Percentiles rank a stretch among this genome's conserved stretches.
These are phyloP conservation scores for Cephalophus harveyi DNA, from an alignment of 2,113 vertebrate species.

Conservation along the genomic window DNA sequence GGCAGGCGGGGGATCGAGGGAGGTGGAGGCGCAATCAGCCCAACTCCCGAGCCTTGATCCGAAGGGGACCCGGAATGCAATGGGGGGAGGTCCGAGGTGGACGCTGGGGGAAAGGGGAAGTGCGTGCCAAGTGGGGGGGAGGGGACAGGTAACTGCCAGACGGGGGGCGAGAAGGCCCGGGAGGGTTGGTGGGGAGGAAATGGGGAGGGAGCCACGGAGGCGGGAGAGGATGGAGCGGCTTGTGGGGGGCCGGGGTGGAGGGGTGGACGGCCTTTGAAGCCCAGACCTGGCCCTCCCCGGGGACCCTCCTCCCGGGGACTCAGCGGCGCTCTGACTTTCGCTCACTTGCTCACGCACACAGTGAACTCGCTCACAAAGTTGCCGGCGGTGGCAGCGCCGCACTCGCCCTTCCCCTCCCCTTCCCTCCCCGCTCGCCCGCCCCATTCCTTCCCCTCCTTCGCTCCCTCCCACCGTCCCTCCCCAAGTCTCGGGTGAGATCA, in stretches of 20 bases:
- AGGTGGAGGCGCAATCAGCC: conserved; percentile 22
- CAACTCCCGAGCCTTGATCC: not conserved
- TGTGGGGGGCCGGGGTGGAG: too few relatives aligned
- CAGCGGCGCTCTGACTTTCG: conserved; percentile 46
- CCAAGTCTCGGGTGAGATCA: conserved; percentile 79
- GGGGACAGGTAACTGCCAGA: conserved; percentile 60
- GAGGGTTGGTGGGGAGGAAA: not conserved
- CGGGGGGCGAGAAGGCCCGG: not conserved
- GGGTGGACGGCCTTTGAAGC: not conserved
- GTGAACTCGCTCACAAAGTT: conserved; percentile 82
- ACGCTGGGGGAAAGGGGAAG: not conserved
- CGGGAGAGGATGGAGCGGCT: not conserved
- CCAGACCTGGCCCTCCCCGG: conserved; percentile 37
- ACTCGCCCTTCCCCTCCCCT: conserved; percentile 38
- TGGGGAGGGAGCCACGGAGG: not conserved
- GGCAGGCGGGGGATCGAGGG: not conserved
- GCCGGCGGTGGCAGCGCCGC: conserved; percentile 51
- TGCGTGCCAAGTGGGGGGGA: conserved; percentile 32
- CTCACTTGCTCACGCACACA: conserved; percentile 58
- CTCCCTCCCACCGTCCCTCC: not conserved
- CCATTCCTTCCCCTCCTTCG: not conserved
- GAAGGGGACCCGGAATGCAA: not conserved
- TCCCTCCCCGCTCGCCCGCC: not conserved
- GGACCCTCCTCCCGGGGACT: conserved; percentile 25
- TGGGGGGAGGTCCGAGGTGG: too few relatives aligned